These are phyloP conservation scores for Aleadryas rufinucha DNA, from an alignment of 2,113 vertebrate species.

Conservation along the genomic window DNA sequence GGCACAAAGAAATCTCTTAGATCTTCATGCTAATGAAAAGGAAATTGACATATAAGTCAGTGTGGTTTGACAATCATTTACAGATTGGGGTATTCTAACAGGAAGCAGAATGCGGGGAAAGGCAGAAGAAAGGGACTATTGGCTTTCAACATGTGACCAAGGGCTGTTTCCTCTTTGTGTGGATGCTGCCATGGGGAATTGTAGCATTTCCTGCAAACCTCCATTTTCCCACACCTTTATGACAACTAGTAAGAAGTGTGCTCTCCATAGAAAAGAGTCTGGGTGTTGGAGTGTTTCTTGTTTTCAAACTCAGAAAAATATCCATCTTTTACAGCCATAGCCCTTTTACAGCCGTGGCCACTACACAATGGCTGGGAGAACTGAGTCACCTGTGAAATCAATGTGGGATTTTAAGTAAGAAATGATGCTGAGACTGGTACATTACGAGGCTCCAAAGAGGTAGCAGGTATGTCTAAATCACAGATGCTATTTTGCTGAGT, in stretches of 20 bases:
- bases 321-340: not conserved
- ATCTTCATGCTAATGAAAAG: not conserved
- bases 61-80: not conserved
- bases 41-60: not conserved
- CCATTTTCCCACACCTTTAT: not conserved
- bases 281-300: not conserved
- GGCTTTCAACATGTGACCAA: not conserved
- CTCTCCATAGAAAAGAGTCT: not conserved
- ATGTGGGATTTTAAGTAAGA: not conserved
- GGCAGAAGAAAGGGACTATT: not conserved
- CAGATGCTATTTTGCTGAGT: not conserved
- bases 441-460: not conserved
- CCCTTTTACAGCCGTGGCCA: not conserved
- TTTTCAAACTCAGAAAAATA: not conserved
- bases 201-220: constrained; percentile 13
- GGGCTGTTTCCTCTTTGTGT: not conserved
- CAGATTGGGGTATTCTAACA: not conserved
- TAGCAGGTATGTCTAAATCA: not conserved
- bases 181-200: not conserved
- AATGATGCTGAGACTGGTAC: not conserved
- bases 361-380: not conserved
- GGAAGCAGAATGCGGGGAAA: not conserved
- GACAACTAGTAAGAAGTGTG: not conserved
- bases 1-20: not conserved
- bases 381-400: not conserved